Evolutionary conservation across 35 echinoderm and acorn worm genomes (phyloP).

Genomic region (Ptychodera flava): DNA sequence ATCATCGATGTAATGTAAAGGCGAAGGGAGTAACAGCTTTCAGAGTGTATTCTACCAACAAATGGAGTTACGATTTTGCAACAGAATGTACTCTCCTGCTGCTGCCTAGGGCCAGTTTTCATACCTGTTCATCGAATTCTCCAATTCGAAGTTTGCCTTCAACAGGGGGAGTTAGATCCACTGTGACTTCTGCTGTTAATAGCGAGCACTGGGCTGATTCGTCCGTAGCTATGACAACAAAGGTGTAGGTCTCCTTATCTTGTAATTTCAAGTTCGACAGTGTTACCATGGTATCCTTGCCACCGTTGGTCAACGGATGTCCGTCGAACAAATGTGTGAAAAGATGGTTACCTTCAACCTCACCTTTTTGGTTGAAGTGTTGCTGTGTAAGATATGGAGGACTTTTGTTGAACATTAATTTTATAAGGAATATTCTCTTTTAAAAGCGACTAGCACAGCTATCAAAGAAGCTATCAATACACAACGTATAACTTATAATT

Average conservation of each 20-base stretch:
- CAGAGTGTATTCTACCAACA: too few relatives aligned
- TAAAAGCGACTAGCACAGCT: too few relatives aligned
- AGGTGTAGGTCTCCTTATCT: constrained; percentile 13
- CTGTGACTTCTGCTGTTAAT: constrained; percentile 5
- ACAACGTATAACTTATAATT: too few relatives aligned
- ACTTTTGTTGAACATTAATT: too few relatives aligned
- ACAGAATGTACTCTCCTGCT: too few relatives aligned
- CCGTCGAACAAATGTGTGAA: background rate
- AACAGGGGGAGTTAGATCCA: constrained; percentile 26
- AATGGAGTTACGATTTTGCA: too few relatives aligned
- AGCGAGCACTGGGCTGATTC: constrained; percentile 24
- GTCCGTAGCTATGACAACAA: constrained; percentile 18
- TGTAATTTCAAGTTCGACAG: constrained; percentile 9
- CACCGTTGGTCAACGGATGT: background rate
- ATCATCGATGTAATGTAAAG: too few relatives aligned
- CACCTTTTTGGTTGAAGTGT: background rate
- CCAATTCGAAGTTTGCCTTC: constrained; percentile 27
- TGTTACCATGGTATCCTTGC: constrained; percentile 21
- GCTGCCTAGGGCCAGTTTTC: too few relatives aligned
- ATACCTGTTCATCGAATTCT: background rate
- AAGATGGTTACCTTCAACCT: background rate
- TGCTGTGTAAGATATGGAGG: background rate
- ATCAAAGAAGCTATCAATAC: too few relatives aligned
- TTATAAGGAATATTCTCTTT: too few relatives aligned
- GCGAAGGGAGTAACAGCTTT: too few relatives aligned